Conservation (phyloP, 1,140 invertebrate genomes). For the Drosophila suzukii region DNA sequence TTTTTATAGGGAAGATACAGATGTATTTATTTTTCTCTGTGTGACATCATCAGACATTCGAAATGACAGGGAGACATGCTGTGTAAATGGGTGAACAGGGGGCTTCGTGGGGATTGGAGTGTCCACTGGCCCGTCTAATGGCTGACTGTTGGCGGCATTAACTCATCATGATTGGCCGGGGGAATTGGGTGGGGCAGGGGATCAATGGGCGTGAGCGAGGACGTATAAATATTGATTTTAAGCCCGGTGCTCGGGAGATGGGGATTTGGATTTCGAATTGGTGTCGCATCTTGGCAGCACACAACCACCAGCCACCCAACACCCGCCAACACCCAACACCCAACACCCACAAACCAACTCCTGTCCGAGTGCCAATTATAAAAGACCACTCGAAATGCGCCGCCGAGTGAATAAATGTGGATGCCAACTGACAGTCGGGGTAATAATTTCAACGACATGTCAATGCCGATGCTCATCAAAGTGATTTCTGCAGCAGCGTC, state of each 20-base stretch:
- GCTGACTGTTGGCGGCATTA: constrained; percentile 67
- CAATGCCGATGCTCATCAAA: constrained; percentile 79
- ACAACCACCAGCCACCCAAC: not conserved
- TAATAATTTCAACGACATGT: constrained; percentile 80
- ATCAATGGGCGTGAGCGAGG: constrained; percentile 19
- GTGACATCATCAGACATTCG: constrained; percentile 45
- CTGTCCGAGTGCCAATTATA: constrained; percentile 66
- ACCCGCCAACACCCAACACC: not conserved
- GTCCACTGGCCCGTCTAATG: constrained; percentile 59
- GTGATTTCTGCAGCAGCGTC: constrained; percentile 61
- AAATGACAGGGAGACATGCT: constrained; percentile 57
- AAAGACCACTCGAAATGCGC: constrained; percentile 51
- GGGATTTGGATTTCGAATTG: constrained; percentile 16
- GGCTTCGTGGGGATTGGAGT: constrained; percentile 38
- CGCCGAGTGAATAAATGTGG: constrained; percentile 70
- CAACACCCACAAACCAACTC: constrained; percentile 18
- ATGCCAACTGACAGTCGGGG: constrained; percentile 72
- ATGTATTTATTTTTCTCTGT: not conserved
- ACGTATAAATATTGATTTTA: constrained; percentile 47
- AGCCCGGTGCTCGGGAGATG: not conserved
- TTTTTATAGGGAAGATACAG: not conserved
- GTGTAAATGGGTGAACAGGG: constrained; percentile 9
- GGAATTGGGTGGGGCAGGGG: constrained; percentile 6
- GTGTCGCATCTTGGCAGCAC: constrained; percentile 21
- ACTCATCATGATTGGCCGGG: constrained; percentile 55